Evolutionary conservation across 2,797 vertebrate species (phyloP), one percentile per base, ranked within the genome.

Genomic region (Enteromius argenteus): DNA sequence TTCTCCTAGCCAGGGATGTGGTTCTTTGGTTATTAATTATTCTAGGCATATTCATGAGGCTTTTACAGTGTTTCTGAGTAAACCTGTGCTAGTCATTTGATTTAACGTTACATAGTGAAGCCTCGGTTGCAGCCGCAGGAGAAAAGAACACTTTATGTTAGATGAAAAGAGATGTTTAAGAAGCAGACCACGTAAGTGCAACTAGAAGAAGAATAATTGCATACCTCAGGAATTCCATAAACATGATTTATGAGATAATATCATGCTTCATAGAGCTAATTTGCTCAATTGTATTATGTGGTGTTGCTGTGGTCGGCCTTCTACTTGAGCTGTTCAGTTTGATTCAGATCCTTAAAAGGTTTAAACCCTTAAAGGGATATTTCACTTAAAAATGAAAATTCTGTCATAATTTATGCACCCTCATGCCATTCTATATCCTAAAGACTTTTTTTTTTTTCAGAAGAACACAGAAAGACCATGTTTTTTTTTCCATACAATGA

Each of bases 181-280:
- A 83, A 68, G 73, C 73, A 68, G 81, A 83, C 81, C 81, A 69
- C 27, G 27, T 51, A 68, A 58, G 37, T 68, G 72, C 62, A 27
- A 68, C 62, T 76, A 32, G 77, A 51, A 32, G 37, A 67, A 53
- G 23, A 76, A 68, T 44, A 83, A 75, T 68, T 58, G 72, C 81
- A 23, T 56, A 68, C 73, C 42, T 77, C 81, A 76, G 46, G 32
- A 66, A 83, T 76, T 74, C 81, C 44, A 76, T 83, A 76, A 83
- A 83, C 49, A 44, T 83, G 73, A 83, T 83, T 35, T 83, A 68
- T 83, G 37, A 76, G 19, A 77, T 68, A 83, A 83, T 44, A 77
- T 68, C 73, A 68, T 69, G 73, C 73, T 69, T 77, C 62, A 77
- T 66, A 42, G 49, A 76, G 23, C 73, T 77, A 83, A 83, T 83